phyloP scores from a whole-genome alignment of 2,113 vertebrate genomes.

The Cryptotis parvus region DNA sequence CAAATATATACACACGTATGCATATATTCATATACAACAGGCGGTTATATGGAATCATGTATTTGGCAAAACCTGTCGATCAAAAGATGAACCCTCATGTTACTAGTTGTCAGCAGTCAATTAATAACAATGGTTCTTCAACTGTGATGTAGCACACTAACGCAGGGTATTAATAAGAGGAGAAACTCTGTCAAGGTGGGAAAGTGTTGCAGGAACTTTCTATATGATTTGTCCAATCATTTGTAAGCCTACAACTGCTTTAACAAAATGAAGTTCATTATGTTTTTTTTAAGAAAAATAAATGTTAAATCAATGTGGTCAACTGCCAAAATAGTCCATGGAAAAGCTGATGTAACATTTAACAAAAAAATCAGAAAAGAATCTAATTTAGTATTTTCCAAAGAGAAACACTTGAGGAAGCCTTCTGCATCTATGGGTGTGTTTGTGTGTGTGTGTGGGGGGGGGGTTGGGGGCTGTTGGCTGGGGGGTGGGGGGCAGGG shows the following conservation, averaged over 20 bases:
- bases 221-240: neutral
- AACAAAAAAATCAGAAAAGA: too few relatives aligned
- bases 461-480: too few relatives aligned
- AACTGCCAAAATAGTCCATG: neutral
- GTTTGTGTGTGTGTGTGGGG: too few relatives aligned
- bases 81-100: neutral
- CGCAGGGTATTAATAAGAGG: neutral
- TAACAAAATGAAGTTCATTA: constrained; percentile 16
- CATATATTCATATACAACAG: too few relatives aligned
- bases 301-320: neutral
- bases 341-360: constrained; percentile 36
- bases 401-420: too few relatives aligned
- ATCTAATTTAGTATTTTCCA: too few relatives aligned
- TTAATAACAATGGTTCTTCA: neutral
- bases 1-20: too few relatives aligned
- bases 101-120: neutral
- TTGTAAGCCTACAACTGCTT: neutral
- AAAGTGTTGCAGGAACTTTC: neutral
- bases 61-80: too few relatives aligned
- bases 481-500: too few relatives aligned
- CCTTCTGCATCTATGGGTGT: too few relatives aligned
- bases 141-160: neutral
- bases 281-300: neutral
- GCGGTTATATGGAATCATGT: too few relatives aligned
- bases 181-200: neutral